Evolutionary conservation across 1,140 invertebrate species (phyloP), one percentile per base, ranked within the genome.

Genomic region (Oryctes rhinoceros): DNA sequence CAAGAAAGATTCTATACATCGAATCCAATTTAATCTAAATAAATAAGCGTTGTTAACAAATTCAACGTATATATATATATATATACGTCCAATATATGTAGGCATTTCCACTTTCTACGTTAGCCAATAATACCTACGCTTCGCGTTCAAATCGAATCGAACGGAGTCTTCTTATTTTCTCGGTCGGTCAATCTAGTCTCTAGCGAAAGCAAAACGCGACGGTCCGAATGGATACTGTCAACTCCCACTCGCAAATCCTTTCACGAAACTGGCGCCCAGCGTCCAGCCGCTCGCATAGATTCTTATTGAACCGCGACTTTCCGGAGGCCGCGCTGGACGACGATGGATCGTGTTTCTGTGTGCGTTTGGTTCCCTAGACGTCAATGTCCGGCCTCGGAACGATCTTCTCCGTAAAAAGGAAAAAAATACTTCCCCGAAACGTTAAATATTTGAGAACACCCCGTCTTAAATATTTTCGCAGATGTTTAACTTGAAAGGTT

Each of bases 401-500:
- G 53, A 59, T n/a, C n/a, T 59, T n/a, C n/a, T 59, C 15, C 15
- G 53, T n/a, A 59, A 59, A 59, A 59, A 59, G n/a, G n/a, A n/a
- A n/a, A 59, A 59, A 53, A 13, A 13, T 15, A 59, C 15, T 59
- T 59, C 53, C 53, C 15, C 15, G 18, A 71, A 0, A 30, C 65
- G 20, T 71, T 71, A 71, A 71, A 71, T 71, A 71, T 71, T 71
- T 30, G 65, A 71, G 11, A 24, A 37, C 20, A 30, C 65, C 4
- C 24, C 24, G 65, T 13, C 65, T 9, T 71, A 71, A 71, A 71
- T 71, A 71, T 24, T 24, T 37, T 37, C 18, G 65, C 11, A 71
- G 65, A 71, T 71, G 65, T 71, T 71, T 24, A 71, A 24, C 65
- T n/a, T 71, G 65, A 71, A 71, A 35, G 65, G 30, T 71, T 24